phyloP scores from a whole-genome alignment of 2,113 vertebrate species.

The Oplegnathus fasciatus region DNA sequence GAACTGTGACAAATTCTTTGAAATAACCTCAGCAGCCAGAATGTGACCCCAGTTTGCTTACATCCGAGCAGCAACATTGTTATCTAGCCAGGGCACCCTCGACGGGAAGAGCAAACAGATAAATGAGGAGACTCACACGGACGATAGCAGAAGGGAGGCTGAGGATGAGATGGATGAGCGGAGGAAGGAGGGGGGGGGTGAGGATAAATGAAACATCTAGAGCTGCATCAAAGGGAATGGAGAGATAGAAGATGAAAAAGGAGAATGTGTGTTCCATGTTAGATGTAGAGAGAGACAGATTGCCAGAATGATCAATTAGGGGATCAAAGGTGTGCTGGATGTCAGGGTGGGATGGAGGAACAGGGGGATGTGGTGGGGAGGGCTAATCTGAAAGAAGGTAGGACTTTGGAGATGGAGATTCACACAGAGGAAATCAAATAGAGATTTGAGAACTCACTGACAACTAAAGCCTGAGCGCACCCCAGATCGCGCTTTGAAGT shows the following conservation, averaged over 20 bases:
- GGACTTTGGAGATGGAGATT: conserved; percentile 35
- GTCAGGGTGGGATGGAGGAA: conserved; percentile 35
- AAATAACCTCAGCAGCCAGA: conserved; percentile 36
- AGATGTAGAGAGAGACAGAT: conserved; percentile 55
- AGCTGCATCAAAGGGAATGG: conserved; percentile 71
- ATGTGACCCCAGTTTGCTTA: conserved; percentile 37
- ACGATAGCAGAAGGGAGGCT: conserved; percentile 40
- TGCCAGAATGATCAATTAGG: conserved; percentile 68
- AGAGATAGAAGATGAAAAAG: conserved; percentile 51
- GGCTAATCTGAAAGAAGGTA: conserved; percentile 41
- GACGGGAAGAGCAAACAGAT: conserved; percentile 58
- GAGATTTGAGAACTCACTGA: conserved; percentile 49
- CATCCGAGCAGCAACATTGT: conserved; percentile 25
- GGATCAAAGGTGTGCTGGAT: conserved; percentile 66
- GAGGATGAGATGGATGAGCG: conserved; percentile 48
- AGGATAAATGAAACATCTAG: conserved; percentile 60
- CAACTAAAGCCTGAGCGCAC: conserved; percentile 27
- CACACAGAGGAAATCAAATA: conserved; percentile 44
- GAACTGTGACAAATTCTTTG: conserved; percentile 40
- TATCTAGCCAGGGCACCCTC: conserved; percentile 50
- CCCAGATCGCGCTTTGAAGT: conserved; percentile 48
- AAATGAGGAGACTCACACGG: conserved; percentile 51
- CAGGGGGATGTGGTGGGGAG: neutral
- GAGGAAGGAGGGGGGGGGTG: conserved; percentile 2
- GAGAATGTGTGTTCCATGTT: conserved; percentile 36